Evolutionary conservation across 2,797 vertebrate species (phyloP), one percentile per base, ranked within the genome.

Genomic region (Acanthurus lineatus): DNA sequence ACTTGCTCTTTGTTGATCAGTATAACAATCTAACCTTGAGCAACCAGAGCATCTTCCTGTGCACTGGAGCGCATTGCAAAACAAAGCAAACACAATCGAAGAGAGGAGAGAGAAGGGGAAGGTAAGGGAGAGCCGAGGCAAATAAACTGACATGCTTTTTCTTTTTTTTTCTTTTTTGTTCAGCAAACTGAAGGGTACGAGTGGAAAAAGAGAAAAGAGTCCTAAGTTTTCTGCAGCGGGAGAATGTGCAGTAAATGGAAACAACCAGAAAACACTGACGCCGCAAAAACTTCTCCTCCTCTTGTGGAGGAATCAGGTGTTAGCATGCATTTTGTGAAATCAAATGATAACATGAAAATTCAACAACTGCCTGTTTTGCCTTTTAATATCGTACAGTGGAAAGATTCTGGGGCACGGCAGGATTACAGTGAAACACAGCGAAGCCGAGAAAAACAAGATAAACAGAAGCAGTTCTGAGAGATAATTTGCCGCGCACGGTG

Each of bases 11-110:
- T 88, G 80, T 75, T 83, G 84, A 86, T 79, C 88, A 17, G 80
- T 63, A 32, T 16, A 85, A 77, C 71, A 86, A 83, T 64, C 69
- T 81, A 79, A 89, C 86, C 81, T 81, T 62, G 65, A 82, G 74
- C 75, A 68, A 66, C 69, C 14, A 3, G 44, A 59, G 64, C 73
- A 28, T 82, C 83, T 79, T 81, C 70, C 71, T 69, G 84, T 6
- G 62, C 77, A 76, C 12, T 32, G 73, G 51, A 81, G 77, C 73
- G 47, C 63, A 72, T 4, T 40, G 57, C 49, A 63, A 81, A 76
- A 69, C 70, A 77, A 83, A 74, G 76, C 72, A 78, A 89, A 85
- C 73, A 83, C 48, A 61, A 61, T 0, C 4, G 70, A 63, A 14
- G 19, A 17, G 70, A 49, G 20, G 28, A 48, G 52, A 28, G 35